Evolutionary conservation across 2,797 vertebrate species (phyloP), one percentile per base, ranked within the genome.

Genomic region (Ispidina lecontei): DNA sequence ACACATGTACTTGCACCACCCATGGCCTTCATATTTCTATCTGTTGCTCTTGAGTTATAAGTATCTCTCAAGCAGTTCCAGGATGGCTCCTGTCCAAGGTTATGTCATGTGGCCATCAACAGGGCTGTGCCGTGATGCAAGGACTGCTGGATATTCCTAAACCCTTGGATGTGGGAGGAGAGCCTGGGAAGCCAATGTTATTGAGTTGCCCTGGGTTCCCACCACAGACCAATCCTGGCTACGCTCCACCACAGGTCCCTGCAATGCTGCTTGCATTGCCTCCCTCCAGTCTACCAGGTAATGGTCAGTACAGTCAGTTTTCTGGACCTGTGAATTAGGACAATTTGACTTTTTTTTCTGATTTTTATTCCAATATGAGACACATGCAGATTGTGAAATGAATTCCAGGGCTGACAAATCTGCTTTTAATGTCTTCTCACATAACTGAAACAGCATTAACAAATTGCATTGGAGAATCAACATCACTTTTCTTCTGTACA

Each of bases 1-100:
- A 44, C 77, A 26, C n/a, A 4, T 12, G 84, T 17, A 3, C 77
- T 86, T 44, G 44, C 59, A 72, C 88, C 76, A 86, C 90, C 73
- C 51, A 1, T 47, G 51, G 85, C 83, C 55, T 88, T 92, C 88
- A 12, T 15, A 37, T 31, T 91, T 84, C 73, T 75, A 2, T 31
- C 70, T 65, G 59, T n/a, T 84, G 83, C 70, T 88, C 67, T 81
- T 46, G 84, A 91, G 87, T 89, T 84, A 70, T 69, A 75, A 91
- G 78, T 35, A 18, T 72, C 65, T 69, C 82, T 65, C 70, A 72
- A 88, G 91, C 63, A 72, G 73, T 33, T 84, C 22, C 28, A 60
- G 86, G 81, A 21, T 91, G 93, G 92, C 90, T 95, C 62, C 51
- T 47, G 69, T 67, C 93, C 94, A 95, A 51, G 81, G 37, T 59